Conservation (phyloP, 2,888 invertebrate genomes). For the Pharmacophagus antenor region DNA sequence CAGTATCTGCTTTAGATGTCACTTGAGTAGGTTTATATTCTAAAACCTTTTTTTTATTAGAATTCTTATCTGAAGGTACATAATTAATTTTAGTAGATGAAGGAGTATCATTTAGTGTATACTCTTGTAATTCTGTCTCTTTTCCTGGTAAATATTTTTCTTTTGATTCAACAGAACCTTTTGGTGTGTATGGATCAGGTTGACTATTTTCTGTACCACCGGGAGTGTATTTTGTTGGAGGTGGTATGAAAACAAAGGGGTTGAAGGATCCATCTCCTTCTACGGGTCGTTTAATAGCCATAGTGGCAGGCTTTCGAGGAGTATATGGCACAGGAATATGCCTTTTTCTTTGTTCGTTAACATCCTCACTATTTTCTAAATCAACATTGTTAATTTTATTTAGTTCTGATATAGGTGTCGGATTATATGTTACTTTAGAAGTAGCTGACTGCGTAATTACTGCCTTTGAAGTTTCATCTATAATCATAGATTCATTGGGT, state of each 20-base stretch:
- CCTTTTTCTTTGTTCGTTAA: slow-evolving; percentile 60
- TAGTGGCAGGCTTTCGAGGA: slow-evolving; percentile 67
- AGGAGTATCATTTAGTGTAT: slow-evolving; percentile 56
- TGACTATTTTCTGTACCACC: slow-evolving; percentile 57
- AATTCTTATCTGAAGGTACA: slow-evolving; percentile 68
- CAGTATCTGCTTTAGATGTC: slow-evolving; percentile 47
- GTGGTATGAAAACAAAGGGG: slow-evolving; percentile 63
- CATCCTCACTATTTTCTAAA: slow-evolving; percentile 53
- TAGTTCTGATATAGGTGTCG: slow-evolving; percentile 84
- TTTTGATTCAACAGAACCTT: slow-evolving; percentile 57
- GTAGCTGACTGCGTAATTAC: slow-evolving; percentile 54
- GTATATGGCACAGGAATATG: slow-evolving; percentile 79
- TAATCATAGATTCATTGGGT: slow-evolving; percentile 37
- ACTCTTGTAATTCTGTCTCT: slow-evolving; percentile 61
- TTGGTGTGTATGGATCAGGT: slow-evolving; percentile 68
- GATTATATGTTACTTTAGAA: slow-evolving; percentile 79
- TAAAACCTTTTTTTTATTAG: slow-evolving; percentile 63
- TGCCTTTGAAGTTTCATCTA: slow-evolving; percentile 31
- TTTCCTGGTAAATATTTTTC: slow-evolving; percentile 69
- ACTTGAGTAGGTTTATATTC: slow-evolving; percentile 72
- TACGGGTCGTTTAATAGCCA: slow-evolving; percentile 58
- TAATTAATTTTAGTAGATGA: slow-evolving; percentile 57
- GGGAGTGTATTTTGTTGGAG: slow-evolving; percentile 66
- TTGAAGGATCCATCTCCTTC: slow-evolving; percentile 63
- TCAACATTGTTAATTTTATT: slow-evolving; percentile 66